Conservation (phyloP, 2,113 vertebrate genomes). For the Tor tambroides region DNA sequence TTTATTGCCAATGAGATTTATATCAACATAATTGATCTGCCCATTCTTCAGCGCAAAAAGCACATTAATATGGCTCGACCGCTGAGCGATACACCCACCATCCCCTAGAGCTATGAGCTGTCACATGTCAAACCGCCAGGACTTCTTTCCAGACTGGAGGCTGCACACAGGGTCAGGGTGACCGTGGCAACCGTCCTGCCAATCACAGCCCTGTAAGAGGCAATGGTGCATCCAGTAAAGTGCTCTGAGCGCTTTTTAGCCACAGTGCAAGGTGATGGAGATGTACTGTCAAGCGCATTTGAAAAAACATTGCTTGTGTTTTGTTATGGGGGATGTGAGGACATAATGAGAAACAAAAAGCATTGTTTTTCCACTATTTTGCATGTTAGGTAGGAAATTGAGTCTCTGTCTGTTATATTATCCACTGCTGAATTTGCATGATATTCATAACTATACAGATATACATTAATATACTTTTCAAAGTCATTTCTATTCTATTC, state of each 20-base stretch:
- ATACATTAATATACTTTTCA: neutral
- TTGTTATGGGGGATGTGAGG: constrained; percentile 2
- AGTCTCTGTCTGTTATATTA: neutral
- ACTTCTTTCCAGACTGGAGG: constrained; percentile 56
- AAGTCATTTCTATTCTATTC: neutral
- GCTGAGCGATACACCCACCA: neutral
- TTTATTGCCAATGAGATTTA: constrained; percentile 47
- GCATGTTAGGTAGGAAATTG: neutral
- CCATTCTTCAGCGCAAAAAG: neutral
- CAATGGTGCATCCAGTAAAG: neutral
- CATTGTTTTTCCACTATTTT: neutral
- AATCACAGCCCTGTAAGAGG: constrained; percentile 50
- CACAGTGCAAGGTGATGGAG: constrained; percentile 34
- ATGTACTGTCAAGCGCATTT: constrained; percentile 10
- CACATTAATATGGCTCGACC: constrained; percentile 30
- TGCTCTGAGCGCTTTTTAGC: constrained; percentile 12
- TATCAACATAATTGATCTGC: constrained; percentile 51
- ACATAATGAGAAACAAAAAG: constrained; percentile 19
- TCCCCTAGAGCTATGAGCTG: constrained; percentile 22
- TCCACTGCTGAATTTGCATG: neutral
- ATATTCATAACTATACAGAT: neutral
- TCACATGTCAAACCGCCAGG: constrained; percentile 31
- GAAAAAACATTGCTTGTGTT: neutral
- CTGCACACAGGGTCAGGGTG: constrained; percentile 58
- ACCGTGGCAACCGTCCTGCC: constrained; percentile 58